Base-by-base conservation (phyloP, 2,113 vertebrate species). In the Macrotus californicus region DNA sequence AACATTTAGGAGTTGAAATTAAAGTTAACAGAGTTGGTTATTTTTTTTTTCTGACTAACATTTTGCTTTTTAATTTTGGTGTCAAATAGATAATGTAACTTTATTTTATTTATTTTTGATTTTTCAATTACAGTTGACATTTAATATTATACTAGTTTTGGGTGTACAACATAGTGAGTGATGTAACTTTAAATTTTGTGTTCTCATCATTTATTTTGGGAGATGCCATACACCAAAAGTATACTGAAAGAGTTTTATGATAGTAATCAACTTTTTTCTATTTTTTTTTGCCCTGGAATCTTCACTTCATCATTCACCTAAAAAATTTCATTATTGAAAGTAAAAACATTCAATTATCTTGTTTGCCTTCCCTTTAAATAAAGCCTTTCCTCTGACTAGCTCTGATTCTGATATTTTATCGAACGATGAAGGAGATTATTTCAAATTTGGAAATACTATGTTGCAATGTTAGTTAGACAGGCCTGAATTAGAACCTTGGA, bases 31-130 rank as follows among this genome's bases (percentile, higher is more conserved):
- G 70, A 61, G 18, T 61, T 70, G 19, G 15, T 48, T 39, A 50
- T 73, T 14, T 48, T 43, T 73, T 14, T 48, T 43, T 2, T n/a
- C 70, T 67, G 19, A 70, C 90, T 54, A 77, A 80, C 24, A 26
- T 81, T 84, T 54, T 84, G 50, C 29, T 84, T 93, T 93, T 93
- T 82, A 73, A 41, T 89, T 92, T 96, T 92, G 66, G 18, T 88
- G 21, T 69, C 69, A 81, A 85, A 77, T n/a, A 12, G 4, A 34
- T 77, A 54, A 66, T 75, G 7, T 1, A 41, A 52, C 14, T 91
- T 66, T 9, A 91, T 70, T 36, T 76, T 3, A 76, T 10, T 75
- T 48, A 76, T 50, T 36, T 31, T 3, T 48, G 34, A 52, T n/a
- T 69, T 69, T 67, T 67, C 64, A 76, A 48, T 50, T 21, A 50